Base-by-base conservation (phyloP, 1,140 invertebrate genomes). In the Leptopilina clavipes region DNA sequence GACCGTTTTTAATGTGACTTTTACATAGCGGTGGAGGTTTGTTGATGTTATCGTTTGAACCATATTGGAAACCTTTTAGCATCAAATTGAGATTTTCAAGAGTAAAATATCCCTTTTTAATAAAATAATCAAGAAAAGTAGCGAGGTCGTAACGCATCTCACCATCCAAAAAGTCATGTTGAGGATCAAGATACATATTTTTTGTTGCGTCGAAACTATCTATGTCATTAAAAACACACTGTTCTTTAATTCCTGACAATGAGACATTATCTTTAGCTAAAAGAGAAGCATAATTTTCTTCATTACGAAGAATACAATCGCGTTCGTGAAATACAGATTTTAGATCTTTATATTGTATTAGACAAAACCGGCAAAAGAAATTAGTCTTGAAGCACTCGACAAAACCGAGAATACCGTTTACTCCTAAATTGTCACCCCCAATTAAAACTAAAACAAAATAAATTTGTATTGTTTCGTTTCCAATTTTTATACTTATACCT, bases 331-430 rank as follows among this genome's bases (percentile, higher is more conserved):
- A 78, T 48, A 75, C 22, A 1, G 52, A 45, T 25, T 73, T 17
- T 18, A 54, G 48, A 71, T 75, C 19, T 48, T 79, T 22, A 45
- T 9, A 6, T 71, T 48, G 22, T 3, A 12, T 76, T 1, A 79
- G 12, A 70, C 78, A 81, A 73, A 81, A 74, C 31, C 79, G 65
- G 18, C 79, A 78, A 56, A 76, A 81, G 25, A 59, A 74, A 54
- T 43, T 76, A 0, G 76, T 71, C 3, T 8, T 70, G 54, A 81
- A 81, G 71, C 74, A 40, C 45, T 78, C 70, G 0, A 37, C 43
- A 40, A 81, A 76, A 52, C 79, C 76, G 0, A 81, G 18, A 22
- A 81, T 22, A 19, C 17, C 18, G 40, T 81, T 45, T 5, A 81
- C 6, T 10, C 72, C 76, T 12, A 81, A 52, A 70, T 81, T 81